Evolutionary conservation across 2,888 invertebrate genomes (phyloP).

Genomic region (Erynnis tages): DNA sequence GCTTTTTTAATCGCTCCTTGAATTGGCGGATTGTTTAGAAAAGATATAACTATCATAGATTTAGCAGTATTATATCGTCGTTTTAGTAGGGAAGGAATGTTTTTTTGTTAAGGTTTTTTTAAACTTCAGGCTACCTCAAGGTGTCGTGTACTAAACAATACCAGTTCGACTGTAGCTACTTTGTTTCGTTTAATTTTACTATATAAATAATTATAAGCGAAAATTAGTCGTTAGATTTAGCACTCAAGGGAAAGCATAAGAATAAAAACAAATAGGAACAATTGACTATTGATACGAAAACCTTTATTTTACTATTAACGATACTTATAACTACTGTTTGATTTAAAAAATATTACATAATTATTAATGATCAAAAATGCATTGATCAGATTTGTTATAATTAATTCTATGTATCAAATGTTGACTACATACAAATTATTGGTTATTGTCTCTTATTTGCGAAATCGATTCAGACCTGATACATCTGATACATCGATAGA

Average conservation of each 20-base stretch:
- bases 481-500: too few relatives aligned
- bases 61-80: slow-evolving; percentile 73
- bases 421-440: too few relatives aligned
- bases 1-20: slow-evolving; percentile 15
- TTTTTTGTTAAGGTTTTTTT: slow-evolving; percentile 47
- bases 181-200: not conserved
- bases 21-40: slow-evolving; percentile 30
- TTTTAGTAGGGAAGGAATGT: slow-evolving; percentile 45
- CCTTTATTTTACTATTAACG: too few relatives aligned
- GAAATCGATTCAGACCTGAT: too few relatives aligned
- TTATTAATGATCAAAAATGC: too few relatives aligned
- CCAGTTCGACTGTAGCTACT: slow-evolving; percentile 29
- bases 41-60: slow-evolving; percentile 46
- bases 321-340: too few relatives aligned
- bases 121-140: slow-evolving; percentile 69
- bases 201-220: not conserved
- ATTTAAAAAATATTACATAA: too few relatives aligned
- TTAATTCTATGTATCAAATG: too few relatives aligned
- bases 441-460: too few relatives aligned
- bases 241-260: slow-evolving; percentile 6
- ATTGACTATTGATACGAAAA: too few relatives aligned
- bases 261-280: not conserved
- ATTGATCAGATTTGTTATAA: too few relatives aligned
- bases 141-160: slow-evolving; percentile 52
- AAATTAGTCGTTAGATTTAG: slow-evolving; percentile 6